These are phyloP conservation scores for Acromyrmex echinatior DNA, from an alignment of 1,140 invertebrate species.

Conservation along the genomic window DNA sequence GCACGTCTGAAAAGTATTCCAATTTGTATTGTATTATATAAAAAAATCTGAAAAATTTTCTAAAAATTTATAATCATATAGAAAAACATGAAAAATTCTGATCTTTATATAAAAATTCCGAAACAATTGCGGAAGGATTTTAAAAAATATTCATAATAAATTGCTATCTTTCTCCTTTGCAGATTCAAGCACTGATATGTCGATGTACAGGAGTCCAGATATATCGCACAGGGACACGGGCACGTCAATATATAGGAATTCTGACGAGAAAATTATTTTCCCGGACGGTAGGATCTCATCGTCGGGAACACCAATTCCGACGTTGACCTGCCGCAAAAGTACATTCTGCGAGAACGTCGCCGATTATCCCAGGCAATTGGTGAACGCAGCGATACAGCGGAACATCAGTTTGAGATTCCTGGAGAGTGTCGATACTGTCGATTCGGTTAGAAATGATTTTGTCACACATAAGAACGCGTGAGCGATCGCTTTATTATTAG, in stretches of 20 bases:
- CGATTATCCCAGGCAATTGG: conserved; percentile 50
- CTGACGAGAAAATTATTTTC: conserved; percentile 53
- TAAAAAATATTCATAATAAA: neutral
- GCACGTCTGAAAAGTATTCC: neutral
- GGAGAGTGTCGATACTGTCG: conserved; percentile 36
- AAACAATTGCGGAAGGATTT: neutral
- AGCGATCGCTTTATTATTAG: neutral
- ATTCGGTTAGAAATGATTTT: conserved; percentile 37
- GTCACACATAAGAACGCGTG: neutral
- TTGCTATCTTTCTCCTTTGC: neutral
- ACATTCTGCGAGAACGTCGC: conserved; percentile 58
- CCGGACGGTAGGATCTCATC: conserved; percentile 24
- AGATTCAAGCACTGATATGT: neutral
- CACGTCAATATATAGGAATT: neutral
- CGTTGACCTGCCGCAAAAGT: conserved; percentile 6
- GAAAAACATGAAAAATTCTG: too few species aligned
- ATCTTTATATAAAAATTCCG: too few species aligned
- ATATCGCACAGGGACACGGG: neutral
- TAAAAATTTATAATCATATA: neutral
- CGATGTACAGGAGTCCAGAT: neutral
- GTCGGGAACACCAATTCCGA: fast-evolving
- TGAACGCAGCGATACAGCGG: conserved; percentile 47
- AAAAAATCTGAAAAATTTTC: neutral
- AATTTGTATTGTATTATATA: neutral
- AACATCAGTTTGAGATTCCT: conserved; percentile 63